Evolutionary conservation across 2,888 invertebrate genomes (phyloP).

Genomic region (Junonia oenone): DNA sequence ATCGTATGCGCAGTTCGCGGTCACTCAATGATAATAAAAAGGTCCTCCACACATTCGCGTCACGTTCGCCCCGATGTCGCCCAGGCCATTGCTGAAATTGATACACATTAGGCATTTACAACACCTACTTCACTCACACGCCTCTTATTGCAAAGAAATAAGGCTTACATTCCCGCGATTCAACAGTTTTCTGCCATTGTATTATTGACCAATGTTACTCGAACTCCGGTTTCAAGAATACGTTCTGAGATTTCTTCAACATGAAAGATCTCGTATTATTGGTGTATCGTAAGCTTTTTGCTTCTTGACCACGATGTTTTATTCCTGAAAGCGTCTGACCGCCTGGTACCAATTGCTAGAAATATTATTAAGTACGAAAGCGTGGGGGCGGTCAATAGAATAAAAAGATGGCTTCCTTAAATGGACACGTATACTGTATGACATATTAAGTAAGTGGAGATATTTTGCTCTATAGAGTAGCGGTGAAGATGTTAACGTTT

Average conservation of each 20-base stretch:
- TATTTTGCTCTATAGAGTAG: not conserved
- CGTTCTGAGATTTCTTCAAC: conserved; percentile 1
- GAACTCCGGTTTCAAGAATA: conserved; percentile 34
- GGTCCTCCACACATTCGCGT: conserved; percentile 55
- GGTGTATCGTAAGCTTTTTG: conserved; percentile 40
- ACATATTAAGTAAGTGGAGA: conserved; percentile 11
- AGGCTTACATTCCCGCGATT: conserved; percentile 34
- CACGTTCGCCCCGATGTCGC: conserved; percentile 68
- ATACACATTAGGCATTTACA: conserved; percentile 58
- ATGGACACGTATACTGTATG: conserved; percentile 15
- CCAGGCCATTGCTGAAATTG: conserved; percentile 71
- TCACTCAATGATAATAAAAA: conserved; percentile 72
- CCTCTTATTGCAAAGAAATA: conserved; percentile 37
- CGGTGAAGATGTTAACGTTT: not conserved
- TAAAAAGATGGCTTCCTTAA: conserved; percentile 37
- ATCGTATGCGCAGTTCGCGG: conserved; percentile 40
- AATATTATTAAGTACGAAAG: conserved; percentile 60
- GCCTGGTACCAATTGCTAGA: conserved; percentile 69
- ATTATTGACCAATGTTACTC: conserved; percentile 39
- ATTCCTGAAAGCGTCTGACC: conserved; percentile 49
- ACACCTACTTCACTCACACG: conserved; percentile 25
- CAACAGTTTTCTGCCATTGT: conserved; percentile 16
- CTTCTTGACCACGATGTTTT: conserved; percentile 54
- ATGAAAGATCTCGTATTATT: conserved; percentile 31
- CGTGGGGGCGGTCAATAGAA: conserved; percentile 46